These are phyloP conservation scores for Allobates femoralis DNA, from an alignment of 2,797 vertebrate species.

Conservation along the genomic window DNA sequence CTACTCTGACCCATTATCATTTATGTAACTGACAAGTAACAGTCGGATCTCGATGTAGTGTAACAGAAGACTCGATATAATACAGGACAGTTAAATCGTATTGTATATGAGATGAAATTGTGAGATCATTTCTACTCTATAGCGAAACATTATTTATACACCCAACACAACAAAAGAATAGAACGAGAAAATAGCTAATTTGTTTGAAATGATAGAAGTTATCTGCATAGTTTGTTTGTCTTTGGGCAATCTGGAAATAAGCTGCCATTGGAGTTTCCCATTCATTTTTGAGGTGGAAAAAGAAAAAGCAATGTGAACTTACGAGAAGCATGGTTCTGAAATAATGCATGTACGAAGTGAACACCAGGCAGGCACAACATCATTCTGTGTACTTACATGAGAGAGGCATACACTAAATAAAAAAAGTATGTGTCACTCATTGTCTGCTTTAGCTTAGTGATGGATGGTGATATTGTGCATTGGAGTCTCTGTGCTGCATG, in stretches of 20 bases:
- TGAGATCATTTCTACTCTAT: constrained; percentile 64
- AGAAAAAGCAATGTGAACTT: constrained; percentile 15
- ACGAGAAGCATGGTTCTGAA: constrained; percentile 26
- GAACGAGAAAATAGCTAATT: constrained; percentile 26
- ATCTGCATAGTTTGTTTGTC: constrained; percentile 61
- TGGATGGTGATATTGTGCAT: constrained; percentile 64
- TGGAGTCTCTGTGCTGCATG: constrained; percentile 65
- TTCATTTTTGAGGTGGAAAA: constrained; percentile 39
- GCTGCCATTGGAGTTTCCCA: constrained; percentile 52
- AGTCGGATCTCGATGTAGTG: constrained; percentile 57
- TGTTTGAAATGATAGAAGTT: constrained; percentile 46
- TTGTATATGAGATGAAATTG: constrained; percentile 31
- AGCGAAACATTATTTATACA: constrained; percentile 67
- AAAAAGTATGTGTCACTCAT: constrained; percentile 67
- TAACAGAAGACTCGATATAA: neutral
- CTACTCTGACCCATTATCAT: constrained; percentile 49
- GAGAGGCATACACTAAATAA: constrained; percentile 69
- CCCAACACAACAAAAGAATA: constrained; percentile 55
- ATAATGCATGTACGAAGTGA: constrained; percentile 60
- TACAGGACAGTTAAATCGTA: constrained; percentile 9
- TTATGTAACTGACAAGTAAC: constrained; percentile 56
- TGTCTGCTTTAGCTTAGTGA: constrained; percentile 64
- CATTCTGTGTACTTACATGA: constrained; percentile 66
- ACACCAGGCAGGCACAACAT: constrained; percentile 69
- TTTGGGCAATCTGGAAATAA: constrained; percentile 55